Percentiles rank a stretch among this genome's conserved stretches.
Evolutionary conservation across 2,888 invertebrate species (phyloP).

Genomic region (Strigamia crassipes): DNA sequence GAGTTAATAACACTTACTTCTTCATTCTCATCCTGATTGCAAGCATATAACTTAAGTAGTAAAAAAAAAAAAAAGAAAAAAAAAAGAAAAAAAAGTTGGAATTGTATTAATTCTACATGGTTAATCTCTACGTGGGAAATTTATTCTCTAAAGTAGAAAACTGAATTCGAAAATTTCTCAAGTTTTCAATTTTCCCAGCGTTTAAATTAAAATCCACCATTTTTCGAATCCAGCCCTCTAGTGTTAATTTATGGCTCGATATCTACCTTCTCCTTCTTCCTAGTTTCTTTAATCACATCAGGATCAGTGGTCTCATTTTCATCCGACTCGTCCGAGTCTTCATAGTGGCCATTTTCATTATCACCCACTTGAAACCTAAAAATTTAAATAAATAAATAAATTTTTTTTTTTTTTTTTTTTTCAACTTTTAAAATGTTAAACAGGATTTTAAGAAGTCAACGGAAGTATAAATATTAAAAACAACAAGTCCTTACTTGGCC

Average conservation of each 20-base stretch:
- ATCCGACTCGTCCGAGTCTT: slow-evolving; percentile 49
- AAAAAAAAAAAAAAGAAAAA: slow-evolving; percentile 11
- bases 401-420: background rate
- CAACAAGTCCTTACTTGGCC: slow-evolving; percentile 47
- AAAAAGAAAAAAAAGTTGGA: background rate
- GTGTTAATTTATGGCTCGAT: background rate
- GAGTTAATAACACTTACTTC: background rate
- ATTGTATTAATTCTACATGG: background rate
- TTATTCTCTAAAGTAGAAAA: background rate
- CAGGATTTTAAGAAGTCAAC: background rate
- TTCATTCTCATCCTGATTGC: slow-evolving; percentile 31
- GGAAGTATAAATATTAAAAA: background rate
- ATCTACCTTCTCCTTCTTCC: slow-evolving; percentile 52
- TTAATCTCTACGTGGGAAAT: background rate
- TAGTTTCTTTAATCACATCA: slow-evolving; percentile 49
- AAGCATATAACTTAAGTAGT: background rate
- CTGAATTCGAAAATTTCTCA: too few species aligned
- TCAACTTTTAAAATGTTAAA: background rate
- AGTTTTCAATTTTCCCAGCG: background rate
- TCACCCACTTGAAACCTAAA: slow-evolving; percentile 69
- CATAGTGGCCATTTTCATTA: slow-evolving; percentile 49
- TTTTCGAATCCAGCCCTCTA: background rate
- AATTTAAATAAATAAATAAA: slow-evolving; percentile 49
- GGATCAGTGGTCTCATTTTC: slow-evolving; percentile 51
- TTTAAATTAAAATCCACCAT: too few species aligned